These are phyloP conservation scores for Eulemur mongoz DNA, from an alignment of 2,797 vertebrate species.

Conservation along the genomic window DNA sequence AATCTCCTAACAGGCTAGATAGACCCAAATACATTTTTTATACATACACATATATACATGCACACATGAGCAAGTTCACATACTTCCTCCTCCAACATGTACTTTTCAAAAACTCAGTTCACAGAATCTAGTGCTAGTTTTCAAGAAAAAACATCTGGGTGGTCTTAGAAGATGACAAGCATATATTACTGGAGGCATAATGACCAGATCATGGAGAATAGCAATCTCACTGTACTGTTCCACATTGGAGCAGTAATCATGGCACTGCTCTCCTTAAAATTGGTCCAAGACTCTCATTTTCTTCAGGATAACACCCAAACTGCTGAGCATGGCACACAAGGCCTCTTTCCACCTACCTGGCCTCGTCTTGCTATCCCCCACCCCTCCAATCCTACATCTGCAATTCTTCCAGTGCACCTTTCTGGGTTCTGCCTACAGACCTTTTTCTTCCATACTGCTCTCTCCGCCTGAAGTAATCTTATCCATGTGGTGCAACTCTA, in stretches of 20 bases:
- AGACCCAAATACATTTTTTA: neutral
- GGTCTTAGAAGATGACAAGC: neutral
- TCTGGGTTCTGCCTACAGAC: neutral
- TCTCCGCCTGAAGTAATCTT: neutral
- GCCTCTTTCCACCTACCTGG: neutral
- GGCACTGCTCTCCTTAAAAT: neutral
- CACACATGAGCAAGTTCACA: neutral
- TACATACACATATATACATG: neutral
- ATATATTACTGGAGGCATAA: neutral
- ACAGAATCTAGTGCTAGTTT: neutral
- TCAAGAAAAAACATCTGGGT: neutral
- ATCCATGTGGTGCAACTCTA: neutral
- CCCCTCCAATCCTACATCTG: neutral
- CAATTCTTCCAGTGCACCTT: neutral
- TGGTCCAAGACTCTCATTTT: neutral
- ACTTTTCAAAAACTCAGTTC: conserved; percentile 11
- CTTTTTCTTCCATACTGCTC: neutral
- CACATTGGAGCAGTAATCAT: neutral
- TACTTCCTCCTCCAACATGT: neutral
- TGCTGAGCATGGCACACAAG: rapidly evolving
- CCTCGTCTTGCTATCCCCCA: neutral
- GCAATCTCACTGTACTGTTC: neutral
- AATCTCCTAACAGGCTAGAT: neutral
- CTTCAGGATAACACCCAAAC: neutral
- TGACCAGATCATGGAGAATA: neutral